A percentile compares a stretch with the other conserved stretches of the same genome.
Conservation (phyloP, 2,888 invertebrate species). For the Copidosoma aretas region DNA sequence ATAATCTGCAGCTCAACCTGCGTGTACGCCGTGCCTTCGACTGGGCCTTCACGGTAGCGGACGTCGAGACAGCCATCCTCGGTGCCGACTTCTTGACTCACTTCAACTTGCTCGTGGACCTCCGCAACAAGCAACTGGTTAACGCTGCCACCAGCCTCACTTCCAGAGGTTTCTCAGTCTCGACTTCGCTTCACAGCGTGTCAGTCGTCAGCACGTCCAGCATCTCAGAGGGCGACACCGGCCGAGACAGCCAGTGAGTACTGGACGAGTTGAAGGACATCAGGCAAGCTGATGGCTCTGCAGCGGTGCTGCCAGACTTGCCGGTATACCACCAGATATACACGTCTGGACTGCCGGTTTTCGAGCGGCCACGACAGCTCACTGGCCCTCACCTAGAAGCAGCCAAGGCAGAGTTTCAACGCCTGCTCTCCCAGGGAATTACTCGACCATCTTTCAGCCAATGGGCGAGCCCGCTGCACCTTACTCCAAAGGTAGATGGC, state of each 20-base stretch:
- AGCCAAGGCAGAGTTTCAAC: background rate
- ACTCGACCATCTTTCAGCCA: conserved; percentile 9
- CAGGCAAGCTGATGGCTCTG: background rate
- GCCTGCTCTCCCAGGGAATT: background rate
- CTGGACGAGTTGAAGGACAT: conserved; percentile 32
- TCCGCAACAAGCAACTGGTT: background rate
- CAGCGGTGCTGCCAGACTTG: background rate
- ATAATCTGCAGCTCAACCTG: conserved; percentile 44
- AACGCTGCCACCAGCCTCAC: background rate
- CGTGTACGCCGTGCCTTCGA: conserved; percentile 47
- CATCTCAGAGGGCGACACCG: conserved; percentile 10
- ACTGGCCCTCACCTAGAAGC: background rate
- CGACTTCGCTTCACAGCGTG: conserved; percentile 14
- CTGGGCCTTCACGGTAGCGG: conserved; percentile 52
- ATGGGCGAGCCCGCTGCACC: conserved; percentile 11
- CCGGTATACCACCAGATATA: background rate
- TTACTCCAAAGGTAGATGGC: conserved; percentile 7
- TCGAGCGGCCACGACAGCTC: background rate
- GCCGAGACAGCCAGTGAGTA: background rate
- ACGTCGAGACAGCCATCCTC: conserved; percentile 52
- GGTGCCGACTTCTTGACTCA: conserved; percentile 51
- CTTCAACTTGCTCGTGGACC: conserved; percentile 37
- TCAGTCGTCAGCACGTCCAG: background rate
- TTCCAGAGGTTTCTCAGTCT: background rate
- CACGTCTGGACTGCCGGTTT: background rate